Evolutionary conservation across 92 coral and sea anemone species (phyloP).

Genomic region (Plumapathes pennacea): DNA sequence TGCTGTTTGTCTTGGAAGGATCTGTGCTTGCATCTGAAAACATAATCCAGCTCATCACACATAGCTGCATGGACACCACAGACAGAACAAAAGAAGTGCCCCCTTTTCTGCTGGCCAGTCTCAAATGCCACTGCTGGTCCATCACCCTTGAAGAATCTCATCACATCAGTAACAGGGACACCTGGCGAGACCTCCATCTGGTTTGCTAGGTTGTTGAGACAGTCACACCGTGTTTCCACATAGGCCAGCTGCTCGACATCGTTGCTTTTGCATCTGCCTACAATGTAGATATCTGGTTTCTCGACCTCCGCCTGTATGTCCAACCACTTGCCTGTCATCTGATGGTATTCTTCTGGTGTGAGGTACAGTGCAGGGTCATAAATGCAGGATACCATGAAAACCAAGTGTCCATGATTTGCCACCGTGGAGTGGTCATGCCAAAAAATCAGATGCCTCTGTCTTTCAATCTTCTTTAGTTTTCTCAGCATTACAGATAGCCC

Average conservation of each 20-base stretch:
- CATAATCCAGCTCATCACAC: constrained; percentile 43
- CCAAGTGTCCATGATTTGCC: constrained; percentile 15
- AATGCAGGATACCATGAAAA: constrained; percentile 6
- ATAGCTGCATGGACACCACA: constrained; percentile 41
- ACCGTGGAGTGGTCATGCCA: constrained; percentile 24
- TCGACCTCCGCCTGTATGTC: constrained; percentile 24
- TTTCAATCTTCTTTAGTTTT: constrained; percentile 18
- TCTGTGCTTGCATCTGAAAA: constrained; percentile 10
- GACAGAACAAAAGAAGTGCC: constrained; percentile 55
- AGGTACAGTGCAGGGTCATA: constrained; percentile 36
- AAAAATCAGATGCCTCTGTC: constrained; percentile 15
- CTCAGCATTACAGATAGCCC: too few relatives aligned
- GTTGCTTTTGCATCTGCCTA: constrained; percentile 28
- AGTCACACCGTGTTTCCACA: constrained; percentile 28
- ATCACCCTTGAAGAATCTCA: constrained; percentile 28
- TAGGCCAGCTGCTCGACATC: constrained; percentile 36
- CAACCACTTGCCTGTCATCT: not conserved
- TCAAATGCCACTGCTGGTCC: constrained; percentile 33
- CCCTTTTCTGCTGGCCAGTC: constrained; percentile 37
- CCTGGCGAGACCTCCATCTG: constrained; percentile 12
- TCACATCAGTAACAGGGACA: constrained; percentile 3
- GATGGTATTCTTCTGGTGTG: constrained; percentile 18
- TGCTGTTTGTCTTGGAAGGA: constrained; percentile 35
- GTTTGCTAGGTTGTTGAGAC: constrained; percentile 1
- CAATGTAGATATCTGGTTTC: constrained; percentile 9